A percentile compares a stretch with the other conserved stretches of the same genome.
These are phyloP conservation scores for Lycodopsis pacificus DNA, from an alignment of 2,797 vertebrate species.

Conservation along the genomic window DNA sequence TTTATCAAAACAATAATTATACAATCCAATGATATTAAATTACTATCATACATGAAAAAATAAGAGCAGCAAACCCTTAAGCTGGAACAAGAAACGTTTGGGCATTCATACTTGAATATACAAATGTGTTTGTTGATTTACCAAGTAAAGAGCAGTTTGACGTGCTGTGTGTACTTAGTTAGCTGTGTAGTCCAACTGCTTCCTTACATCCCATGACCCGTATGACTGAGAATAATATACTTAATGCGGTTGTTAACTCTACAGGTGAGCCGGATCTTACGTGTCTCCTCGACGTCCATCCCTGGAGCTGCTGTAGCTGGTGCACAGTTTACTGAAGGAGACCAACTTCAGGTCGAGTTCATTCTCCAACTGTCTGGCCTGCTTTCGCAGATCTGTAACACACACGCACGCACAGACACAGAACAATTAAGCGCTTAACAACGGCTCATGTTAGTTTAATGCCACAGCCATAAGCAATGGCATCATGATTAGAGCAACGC, in stretches of 20 bases:
- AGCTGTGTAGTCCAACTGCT: no score
- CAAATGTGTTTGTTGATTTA: background rate
- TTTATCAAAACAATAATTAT: background rate
- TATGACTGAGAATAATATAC: background rate
- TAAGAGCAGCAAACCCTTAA: background rate
- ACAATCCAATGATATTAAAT: background rate
- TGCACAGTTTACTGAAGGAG: constrained; percentile 99
- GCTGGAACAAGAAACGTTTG: background rate
- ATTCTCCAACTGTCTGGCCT: constrained; percentile 97
- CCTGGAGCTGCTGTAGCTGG: constrained; percentile 91
- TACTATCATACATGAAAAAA: no score
- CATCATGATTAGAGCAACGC: background rate
- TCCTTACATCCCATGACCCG: background rate
- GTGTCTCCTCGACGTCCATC: constrained; percentile 93
- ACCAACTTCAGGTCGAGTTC: constrained; percentile 98
- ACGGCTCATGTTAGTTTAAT: background rate
- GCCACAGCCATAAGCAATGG: background rate
- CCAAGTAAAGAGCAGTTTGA: background rate
- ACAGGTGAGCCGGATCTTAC: constrained; percentile 72
- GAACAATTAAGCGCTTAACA: background rate
- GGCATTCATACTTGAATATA: background rate
- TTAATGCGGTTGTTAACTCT: background rate
- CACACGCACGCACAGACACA: background rate
- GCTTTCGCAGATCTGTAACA: constrained; percentile 93
- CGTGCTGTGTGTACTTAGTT: background rate